These are phyloP conservation scores for Amitus sp. DNA, from an alignment of 2,888 invertebrate genomes.

Conservation along the genomic window DNA sequence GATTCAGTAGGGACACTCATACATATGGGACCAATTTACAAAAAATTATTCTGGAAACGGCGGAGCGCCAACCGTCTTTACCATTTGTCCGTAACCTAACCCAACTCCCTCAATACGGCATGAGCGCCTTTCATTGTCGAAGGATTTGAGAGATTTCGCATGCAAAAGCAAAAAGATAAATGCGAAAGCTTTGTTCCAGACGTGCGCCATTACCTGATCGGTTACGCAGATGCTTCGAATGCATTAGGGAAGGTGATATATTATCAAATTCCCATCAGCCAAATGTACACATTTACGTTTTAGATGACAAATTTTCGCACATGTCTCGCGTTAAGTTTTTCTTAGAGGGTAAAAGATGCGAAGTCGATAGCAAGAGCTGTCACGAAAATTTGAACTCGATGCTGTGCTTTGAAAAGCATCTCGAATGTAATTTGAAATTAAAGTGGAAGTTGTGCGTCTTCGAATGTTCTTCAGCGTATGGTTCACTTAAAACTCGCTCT, in stretches of 20 bases:
- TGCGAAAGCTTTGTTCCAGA: constrained; percentile 29
- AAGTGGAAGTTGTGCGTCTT: neutral
- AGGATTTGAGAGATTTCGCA: constrained; percentile 45
- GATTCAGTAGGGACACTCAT: constrained; percentile 42
- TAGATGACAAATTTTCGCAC: neutral
- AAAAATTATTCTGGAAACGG: constrained; percentile 42
- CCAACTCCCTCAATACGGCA: constrained; percentile 35
- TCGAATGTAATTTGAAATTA: neutral
- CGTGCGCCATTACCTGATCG: constrained; percentile 37
- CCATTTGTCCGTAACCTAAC: constrained; percentile 34
- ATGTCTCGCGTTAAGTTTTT: neutral
- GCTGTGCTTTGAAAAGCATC: neutral
- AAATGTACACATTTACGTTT: neutral
- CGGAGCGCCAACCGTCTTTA: constrained; percentile 24
- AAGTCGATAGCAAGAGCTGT: neutral
- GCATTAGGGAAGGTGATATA: neutral
- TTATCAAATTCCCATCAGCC: neutral
- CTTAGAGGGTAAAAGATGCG: neutral
- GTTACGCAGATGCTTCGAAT: constrained; percentile 19
- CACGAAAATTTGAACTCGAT: no score
- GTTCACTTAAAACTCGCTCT: neutral
- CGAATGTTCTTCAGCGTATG: neutral
- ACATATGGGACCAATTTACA: constrained; percentile 44
- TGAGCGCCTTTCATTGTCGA: constrained; percentile 47
- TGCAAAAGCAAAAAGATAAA: constrained; percentile 35